Base-by-base conservation (phyloP, 2,797 vertebrate genomes). In the Zenarchopterus dispar region DNA sequence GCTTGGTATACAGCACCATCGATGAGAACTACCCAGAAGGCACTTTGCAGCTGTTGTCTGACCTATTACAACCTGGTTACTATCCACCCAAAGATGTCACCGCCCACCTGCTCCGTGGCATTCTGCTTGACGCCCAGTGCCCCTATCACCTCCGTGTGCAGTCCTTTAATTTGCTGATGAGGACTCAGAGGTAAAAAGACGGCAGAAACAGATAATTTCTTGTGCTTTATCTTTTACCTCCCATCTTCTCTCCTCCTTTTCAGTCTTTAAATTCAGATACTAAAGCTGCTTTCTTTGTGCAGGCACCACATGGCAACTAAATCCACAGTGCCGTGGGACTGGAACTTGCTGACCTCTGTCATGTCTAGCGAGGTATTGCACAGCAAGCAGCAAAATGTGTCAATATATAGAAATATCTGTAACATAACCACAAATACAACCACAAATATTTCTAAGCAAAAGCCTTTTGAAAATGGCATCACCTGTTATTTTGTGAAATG, bases 111-210 rank as follows among this genome's bases (percentile, higher is more conserved):
- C 85, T 98, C 70, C 90, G 71, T 39, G 88, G 91, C 46, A 93
- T 98, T 80, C 90, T 99, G 57, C 91, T 97, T 28, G 88, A 90
- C 54, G 79, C 77, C 0, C 88, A 93, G 1, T 85, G 90, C 52
- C 64, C 82, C 18, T 54, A 72, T 46, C 90, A 93, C 28, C 74
- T 94, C 43, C 86, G 91, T 18, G 85, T 92, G 75, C 94, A 97
- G 69, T 95, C 95, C 73, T 99, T 95, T 84, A 91, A 89, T 70
- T 89, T 97, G 52, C 89, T 99, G 49, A 94, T 98, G 93, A 98
- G 94, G 85, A 95, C 96, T 57, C 98, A 99, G 79, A 94, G 94
- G 97, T 99, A 89, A 19, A 31, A 6, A 11, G 44, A 55, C 16
- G 16, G 15, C 15, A 8, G 10, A 3, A 61, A 45, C 8, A 18